Percentiles rank a stretch among this genome's conserved stretches.
phyloP scores from a whole-genome alignment of 2,888 invertebrate species.

The Polydrusus pterygomalis region DNA sequence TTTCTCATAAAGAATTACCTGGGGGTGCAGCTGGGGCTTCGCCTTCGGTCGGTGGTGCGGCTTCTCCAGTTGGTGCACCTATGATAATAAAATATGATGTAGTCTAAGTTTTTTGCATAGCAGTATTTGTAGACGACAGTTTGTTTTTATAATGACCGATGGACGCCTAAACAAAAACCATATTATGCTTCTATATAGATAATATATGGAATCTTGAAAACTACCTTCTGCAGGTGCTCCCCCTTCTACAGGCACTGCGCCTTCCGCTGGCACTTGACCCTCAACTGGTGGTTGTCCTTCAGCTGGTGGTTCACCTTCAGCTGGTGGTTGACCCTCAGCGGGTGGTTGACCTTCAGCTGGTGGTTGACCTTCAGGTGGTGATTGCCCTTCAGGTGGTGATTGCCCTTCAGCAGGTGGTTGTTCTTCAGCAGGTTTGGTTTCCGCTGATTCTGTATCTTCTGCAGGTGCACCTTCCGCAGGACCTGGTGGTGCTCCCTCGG shows the following conservation, averaged over 20 bases:
- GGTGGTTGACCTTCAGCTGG: conserved; percentile 52
- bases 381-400: conserved; percentile 54
- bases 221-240: conserved; percentile 42
- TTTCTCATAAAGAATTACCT: too few species aligned
- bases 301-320: conserved; percentile 52
- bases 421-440: conserved; percentile 56
- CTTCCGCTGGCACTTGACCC: conserved; percentile 67
- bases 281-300: conserved; percentile 64
- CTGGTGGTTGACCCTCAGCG: conserved; percentile 60
- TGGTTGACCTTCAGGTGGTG: conserved; percentile 59
- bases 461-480: too few species aligned
- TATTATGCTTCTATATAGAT: too few species aligned
- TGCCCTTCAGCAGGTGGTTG: conserved; percentile 58
- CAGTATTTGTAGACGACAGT: too few species aligned
- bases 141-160: too few species aligned
- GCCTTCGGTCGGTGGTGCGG: conserved; percentile 35
- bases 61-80: conserved; percentile 31
- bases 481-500: conserved; percentile 63
- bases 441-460: too few species aligned
- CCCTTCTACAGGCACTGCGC: conserved; percentile 43
- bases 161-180: too few species aligned
- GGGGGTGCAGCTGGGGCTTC: conserved; percentile 1
- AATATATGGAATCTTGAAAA: too few species aligned
- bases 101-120: too few species aligned
- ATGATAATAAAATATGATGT: too few species aligned